phyloP scores from a whole-genome alignment of 37 sponge, comb jelly and placozoan genomes.

The Aphrocallistes beatrix region DNA sequence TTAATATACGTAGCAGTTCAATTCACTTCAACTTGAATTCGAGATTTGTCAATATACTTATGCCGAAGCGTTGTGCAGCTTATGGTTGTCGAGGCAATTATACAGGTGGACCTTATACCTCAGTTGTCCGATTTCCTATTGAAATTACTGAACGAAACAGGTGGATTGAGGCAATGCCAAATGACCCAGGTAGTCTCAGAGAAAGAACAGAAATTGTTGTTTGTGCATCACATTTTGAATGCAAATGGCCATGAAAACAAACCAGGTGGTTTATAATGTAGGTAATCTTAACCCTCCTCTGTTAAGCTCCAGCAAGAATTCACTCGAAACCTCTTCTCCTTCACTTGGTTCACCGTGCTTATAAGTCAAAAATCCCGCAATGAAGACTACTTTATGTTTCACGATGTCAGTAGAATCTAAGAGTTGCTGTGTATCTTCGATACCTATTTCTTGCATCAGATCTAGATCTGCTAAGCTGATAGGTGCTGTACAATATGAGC shows the following conservation, averaged over 20 bases:
- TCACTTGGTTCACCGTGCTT: background rate
- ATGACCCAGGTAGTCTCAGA: too few species aligned
- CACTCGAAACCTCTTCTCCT: background rate
- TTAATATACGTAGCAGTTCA: too few species aligned
- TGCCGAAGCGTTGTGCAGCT: too few species aligned
- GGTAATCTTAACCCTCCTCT: background rate
- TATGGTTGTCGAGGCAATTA: background rate
- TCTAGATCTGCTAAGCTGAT: background rate
- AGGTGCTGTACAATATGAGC: background rate
- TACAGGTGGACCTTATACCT: too few species aligned
- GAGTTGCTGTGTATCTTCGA: background rate
- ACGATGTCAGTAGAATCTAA: background rate
- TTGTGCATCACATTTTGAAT: too few species aligned
- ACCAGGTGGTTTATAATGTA: background rate
- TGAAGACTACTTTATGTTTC: slow-evolving; percentile 2
- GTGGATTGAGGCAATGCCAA: too few species aligned
- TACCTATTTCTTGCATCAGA: background rate
- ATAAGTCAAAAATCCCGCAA: background rate
- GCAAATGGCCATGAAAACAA: background rate
- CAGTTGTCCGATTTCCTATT: too few species aligned
- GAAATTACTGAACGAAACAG: too few species aligned
- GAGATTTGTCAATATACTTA: too few species aligned
- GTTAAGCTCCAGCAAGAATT: background rate
- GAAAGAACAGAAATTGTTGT: too few species aligned
- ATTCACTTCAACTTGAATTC: too few species aligned